Evolutionary conservation across 2,888 invertebrate genomes (phyloP).

Genomic region (Azorinus chamasolen): DNA sequence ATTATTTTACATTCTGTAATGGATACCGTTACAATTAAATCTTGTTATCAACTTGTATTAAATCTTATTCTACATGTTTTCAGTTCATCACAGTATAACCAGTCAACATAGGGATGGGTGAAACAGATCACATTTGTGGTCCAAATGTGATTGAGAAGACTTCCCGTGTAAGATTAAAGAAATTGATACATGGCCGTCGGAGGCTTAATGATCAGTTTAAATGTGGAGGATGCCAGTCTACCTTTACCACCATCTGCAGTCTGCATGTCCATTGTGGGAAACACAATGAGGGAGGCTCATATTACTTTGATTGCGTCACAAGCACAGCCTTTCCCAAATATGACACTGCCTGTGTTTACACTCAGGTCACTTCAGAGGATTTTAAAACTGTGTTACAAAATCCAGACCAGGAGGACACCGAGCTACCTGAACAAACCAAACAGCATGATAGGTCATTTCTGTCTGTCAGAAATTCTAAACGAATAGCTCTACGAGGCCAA

Average conservation of each 20-base stretch:
- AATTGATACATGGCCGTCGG: background rate
- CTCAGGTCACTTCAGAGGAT: conserved; percentile 29
- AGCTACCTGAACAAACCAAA: background rate
- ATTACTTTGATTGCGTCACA: conserved; percentile 38
- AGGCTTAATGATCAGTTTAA: conserved; percentile 13
- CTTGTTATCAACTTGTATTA: too few relatives aligned
- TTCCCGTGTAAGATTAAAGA: background rate
- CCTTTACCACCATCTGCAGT: conserved; percentile 35
- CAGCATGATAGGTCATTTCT: background rate
- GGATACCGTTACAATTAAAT: too few relatives aligned
- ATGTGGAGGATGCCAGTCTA: conserved; percentile 38
- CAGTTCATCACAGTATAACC: too few relatives aligned
- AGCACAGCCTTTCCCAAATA: conserved; percentile 51
- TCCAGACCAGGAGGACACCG: background rate
- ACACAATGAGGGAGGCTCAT: conserved; percentile 44
- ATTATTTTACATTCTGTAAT: too few relatives aligned
- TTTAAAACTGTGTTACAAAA: background rate
- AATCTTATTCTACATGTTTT: too few relatives aligned
- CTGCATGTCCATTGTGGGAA: conserved; percentile 34
- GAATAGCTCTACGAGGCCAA: background rate
- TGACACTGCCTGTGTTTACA: conserved; percentile 42
- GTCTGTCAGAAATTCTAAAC: too few relatives aligned
- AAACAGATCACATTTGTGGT: conserved; percentile 9
- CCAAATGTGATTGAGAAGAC: background rate
- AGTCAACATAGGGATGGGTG: background rate